Conservation (phyloP, 2,113 vertebrate species). For the Rhinopithecus roxellana region DNA sequence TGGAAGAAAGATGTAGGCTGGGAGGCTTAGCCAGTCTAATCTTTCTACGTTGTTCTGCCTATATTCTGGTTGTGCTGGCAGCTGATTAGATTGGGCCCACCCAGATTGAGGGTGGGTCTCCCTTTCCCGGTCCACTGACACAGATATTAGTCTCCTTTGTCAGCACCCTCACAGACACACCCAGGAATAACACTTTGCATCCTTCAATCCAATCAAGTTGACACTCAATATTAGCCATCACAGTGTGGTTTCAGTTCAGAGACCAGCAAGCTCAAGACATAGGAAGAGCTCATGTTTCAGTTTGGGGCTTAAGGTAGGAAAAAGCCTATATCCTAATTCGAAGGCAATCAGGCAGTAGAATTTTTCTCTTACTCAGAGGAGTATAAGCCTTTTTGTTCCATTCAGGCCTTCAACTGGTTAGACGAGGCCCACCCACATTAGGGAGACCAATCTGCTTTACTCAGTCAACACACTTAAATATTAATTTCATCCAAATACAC, state of each 20-base stretch:
- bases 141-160: too few relatives aligned
- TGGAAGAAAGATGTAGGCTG: too few relatives aligned
- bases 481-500: background rate
- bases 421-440: background rate
- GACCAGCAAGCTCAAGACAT: background rate
- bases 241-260: background rate
- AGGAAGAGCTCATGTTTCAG: background rate
- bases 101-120: too few relatives aligned
- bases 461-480: background rate
- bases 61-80: too few relatives aligned
- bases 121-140: too few relatives aligned
- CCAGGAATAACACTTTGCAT: too few relatives aligned
- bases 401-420: background rate
- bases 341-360: background rate
- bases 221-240: background rate
- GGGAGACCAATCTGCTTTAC: background rate
- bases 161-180: too few relatives aligned
- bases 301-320: background rate
- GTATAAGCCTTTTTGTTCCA: background rate
- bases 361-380: background rate
- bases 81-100: too few relatives aligned
- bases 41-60: too few relatives aligned
- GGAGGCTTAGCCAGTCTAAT: too few relatives aligned
- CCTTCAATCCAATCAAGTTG: too few relatives aligned
- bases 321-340: background rate